These are phyloP conservation scores for Amiota communis DNA, from an alignment of 2,888 invertebrate genomes.

Conservation along the genomic window DNA sequence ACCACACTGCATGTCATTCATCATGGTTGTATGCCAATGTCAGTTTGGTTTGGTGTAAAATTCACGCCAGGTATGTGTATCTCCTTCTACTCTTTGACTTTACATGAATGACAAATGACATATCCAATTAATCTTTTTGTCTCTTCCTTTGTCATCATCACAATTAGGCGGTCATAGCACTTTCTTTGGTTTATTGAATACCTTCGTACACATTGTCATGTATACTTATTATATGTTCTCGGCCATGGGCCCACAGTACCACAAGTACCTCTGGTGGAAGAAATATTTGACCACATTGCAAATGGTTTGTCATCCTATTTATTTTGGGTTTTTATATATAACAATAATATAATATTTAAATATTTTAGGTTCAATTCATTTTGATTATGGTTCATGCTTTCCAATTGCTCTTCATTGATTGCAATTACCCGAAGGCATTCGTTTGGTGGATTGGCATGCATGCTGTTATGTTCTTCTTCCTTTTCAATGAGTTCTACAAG, in stretches of 20 bases:
- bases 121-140: neutral
- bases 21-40: constrained; percentile 97
- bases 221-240: constrained; percentile 94
- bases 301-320: constrained; percentile 82
- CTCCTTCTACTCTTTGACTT: neutral
- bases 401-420: constrained; percentile 91
- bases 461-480: constrained; percentile 95
- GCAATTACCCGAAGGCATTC: constrained; percentile 94
- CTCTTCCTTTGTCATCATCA: neutral
- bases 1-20: constrained; percentile 96
- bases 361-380: constrained; percentile 86
- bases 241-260: constrained; percentile 89
- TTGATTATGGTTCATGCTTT: constrained; percentile 93
- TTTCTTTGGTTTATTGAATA: constrained; percentile 94
- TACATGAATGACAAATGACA: neutral
- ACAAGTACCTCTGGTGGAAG: constrained; percentile 96
- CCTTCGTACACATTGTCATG: constrained; percentile 98
- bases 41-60: constrained; percentile 97
- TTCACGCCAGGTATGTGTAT: constrained; percentile 86
- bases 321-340: neutral
- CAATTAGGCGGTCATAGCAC: constrained; percentile 93
- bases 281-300: constrained; percentile 93
- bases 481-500: constrained; percentile 95
- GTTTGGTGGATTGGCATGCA: constrained; percentile 97
- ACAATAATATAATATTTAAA: neutral